Evolutionary conservation across 2,113 vertebrate species (phyloP), one percentile per base, ranked within the genome.

Genomic region (Atherinomorus stipes): DNA sequence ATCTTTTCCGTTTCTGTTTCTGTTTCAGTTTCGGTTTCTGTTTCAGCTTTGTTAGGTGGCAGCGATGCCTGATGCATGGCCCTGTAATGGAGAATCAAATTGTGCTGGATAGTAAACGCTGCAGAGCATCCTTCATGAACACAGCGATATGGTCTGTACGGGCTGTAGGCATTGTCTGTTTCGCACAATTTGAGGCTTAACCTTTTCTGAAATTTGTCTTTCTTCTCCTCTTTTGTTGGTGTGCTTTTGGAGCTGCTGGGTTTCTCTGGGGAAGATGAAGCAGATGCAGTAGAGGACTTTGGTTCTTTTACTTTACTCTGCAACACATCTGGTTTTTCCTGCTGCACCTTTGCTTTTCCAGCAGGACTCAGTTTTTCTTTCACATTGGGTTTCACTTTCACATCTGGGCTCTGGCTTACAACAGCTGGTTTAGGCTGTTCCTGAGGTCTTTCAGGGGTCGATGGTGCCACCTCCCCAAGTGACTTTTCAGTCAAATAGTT

Each of bases 21-120:
- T 21, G 72, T 92, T 68, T 18, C 89, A 66, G 0, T 66, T 53
- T 97, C 96, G 12, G 93, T 85, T 67, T 96, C 94, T n/a, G 88
- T 44, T 70, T 96, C 96, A 0, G 76, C 71, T 82, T 96, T 91
- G 85, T 92, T 94, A 7, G 89, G 85, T n/a, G 96, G 93, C 26
- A 96, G 90, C 68, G 96, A 94, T 1, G 96, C 96, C 83, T 98
- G 98, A 91, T 99, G 98, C 86, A 99, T 96, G 82, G 97, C 96
- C 69, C 96, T 96, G 81, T 99, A 99, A 90, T 99, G 98, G 49
- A 99, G 96, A 85, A 99, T 98, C 54, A 99, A 82, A 87, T 99
- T 99, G 34, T 99, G 98, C 7, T 99, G 97, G 90, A 99, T 98
- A 0, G 98, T 98, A 79, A 99, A 99, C 11, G 97, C 98, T 0